Percentiles rank a stretch among this genome's conserved stretches.
phyloP scores from a whole-genome alignment of 2,113 vertebrate genomes.

The Scolopax mira region DNA sequence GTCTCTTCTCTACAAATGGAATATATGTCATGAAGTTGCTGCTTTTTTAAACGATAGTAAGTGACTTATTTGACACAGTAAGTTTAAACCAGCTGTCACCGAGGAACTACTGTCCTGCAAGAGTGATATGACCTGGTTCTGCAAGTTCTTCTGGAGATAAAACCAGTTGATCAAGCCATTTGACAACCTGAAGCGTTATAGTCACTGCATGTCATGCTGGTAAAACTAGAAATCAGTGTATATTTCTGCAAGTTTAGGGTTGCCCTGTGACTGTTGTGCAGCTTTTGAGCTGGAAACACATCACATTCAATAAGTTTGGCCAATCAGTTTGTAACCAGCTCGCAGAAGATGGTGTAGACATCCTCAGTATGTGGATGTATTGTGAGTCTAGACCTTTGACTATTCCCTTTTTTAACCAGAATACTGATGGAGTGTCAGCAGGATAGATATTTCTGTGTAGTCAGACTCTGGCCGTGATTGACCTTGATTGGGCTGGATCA shows the following conservation, averaged over 20 bases:
- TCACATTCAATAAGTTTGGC: fast-evolving
- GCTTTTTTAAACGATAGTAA: neutral
- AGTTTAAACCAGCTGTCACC: neutral
- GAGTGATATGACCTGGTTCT: neutral
- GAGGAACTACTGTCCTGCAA: neutral
- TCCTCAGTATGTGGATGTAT: too few species aligned
- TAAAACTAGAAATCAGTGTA: neutral
- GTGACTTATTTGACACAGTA: neutral
- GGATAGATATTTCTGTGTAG: neutral
- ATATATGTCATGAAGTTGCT: neutral
- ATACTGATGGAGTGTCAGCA: neutral
- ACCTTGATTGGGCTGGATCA: neutral
- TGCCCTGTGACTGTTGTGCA: neutral
- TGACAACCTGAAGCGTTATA: neutral
- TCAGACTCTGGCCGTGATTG: neutral
- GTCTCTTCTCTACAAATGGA: neutral
- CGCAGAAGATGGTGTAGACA: neutral
- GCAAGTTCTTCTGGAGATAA: neutral
- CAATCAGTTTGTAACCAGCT: neutral
- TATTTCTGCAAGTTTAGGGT: neutral
- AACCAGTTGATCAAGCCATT: neutral
- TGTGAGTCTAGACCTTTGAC: neutral
- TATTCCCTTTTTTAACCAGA: neutral
- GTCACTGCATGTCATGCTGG: neutral
- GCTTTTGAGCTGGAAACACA: neutral